phyloP scores from a whole-genome alignment of 1,140 invertebrate species.

The Bombus waltoni region DNA sequence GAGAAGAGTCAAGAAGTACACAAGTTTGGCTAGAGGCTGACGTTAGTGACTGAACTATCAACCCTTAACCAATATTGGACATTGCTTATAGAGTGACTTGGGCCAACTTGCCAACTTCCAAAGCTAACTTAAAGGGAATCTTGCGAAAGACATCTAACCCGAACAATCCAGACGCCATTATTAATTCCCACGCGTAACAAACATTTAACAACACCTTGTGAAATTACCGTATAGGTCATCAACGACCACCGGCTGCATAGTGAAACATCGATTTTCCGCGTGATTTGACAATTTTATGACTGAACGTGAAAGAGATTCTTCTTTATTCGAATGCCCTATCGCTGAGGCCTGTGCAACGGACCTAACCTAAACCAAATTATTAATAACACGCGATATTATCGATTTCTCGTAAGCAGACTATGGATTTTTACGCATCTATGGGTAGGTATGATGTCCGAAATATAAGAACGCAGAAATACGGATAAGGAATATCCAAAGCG shows the following conservation, averaged over 20 bases:
- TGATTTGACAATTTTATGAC: neutral
- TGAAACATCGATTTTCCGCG: neutral
- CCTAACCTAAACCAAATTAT: no score
- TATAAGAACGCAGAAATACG: no score
- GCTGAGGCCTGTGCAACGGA: no score
- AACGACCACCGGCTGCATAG: no score
- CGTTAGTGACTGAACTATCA: neutral
- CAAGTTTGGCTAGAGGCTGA: neutral
- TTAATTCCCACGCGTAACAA: neutral
- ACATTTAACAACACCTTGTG: neutral
- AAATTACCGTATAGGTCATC: neutral
- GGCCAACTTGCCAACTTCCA: neutral
- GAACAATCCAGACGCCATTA: neutral
- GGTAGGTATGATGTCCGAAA: no score
- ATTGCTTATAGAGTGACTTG: neutral
- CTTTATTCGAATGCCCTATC: no score
- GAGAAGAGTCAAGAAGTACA: neutral
- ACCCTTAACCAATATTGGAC: constrained; percentile 10
- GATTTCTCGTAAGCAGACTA: no score
- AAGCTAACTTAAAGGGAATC: neutral
- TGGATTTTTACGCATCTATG: no score
- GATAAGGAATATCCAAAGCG: no score
- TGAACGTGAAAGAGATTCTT: neutral
- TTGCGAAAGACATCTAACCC: neutral
- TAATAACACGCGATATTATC: no score